Percentiles rank a stretch among this genome's conserved stretches.
These are phyloP conservation scores for Tachystola acroxantha DNA, from an alignment of 2,888 invertebrate species.

Conservation along the genomic window DNA sequence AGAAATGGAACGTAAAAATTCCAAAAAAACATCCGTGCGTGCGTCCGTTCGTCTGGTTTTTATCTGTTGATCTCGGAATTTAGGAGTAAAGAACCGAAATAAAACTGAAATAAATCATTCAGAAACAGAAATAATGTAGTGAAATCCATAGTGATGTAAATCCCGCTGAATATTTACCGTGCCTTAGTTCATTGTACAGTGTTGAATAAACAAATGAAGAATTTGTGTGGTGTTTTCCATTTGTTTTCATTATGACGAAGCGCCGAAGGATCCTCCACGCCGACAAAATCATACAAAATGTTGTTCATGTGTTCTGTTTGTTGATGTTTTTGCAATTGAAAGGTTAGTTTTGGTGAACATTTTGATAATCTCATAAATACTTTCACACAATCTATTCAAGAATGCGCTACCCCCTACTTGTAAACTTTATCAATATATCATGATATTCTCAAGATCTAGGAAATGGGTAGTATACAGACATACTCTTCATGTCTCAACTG, in stretches of 20 bases:
- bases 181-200: constrained; percentile 11
- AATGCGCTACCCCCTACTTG: too few species aligned
- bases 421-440: too few species aligned
- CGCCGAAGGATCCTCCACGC: constrained; percentile 70
- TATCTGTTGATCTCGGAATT: not conserved
- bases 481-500: too few species aligned
- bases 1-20: constrained; percentile 6
- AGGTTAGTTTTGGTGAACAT: constrained; percentile 42
- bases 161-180: constrained; percentile 3
- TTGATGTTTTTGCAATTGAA: constrained; percentile 70
- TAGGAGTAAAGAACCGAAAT: not conserved
- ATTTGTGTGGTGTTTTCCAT: constrained; percentile 25
- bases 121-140: not conserved
- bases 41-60: constrained; percentile 8
- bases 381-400: not conserved
- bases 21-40: constrained; percentile 5
- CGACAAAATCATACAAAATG: constrained; percentile 70
- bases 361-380: not conserved
- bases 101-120: not conserved
- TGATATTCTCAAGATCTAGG: too few species aligned
- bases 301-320: constrained; percentile 64
- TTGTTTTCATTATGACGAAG: constrained; percentile 75
- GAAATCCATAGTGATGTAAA: not conserved
- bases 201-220: constrained; percentile 9
- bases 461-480: too few species aligned